phyloP scores from a whole-genome alignment of 2,797 vertebrate species.

The Manis crassicaudata region DNA sequence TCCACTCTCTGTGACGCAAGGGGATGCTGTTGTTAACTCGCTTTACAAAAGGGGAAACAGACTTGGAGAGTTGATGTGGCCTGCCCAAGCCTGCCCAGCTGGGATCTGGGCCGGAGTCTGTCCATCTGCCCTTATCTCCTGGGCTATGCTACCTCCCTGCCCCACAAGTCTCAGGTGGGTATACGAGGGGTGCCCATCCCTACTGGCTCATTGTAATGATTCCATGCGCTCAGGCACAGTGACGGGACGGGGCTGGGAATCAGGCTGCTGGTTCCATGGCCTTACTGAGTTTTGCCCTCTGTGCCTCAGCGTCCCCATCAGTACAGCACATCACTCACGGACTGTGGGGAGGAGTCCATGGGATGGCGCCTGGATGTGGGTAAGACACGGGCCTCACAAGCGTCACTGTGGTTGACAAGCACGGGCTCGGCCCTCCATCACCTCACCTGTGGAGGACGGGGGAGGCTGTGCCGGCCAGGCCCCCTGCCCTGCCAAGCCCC shows the following conservation, averaged over 20 bases:
- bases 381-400: neutral
- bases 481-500: neutral
- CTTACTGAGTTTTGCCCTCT: accelerated
- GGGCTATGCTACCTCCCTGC: neutral
- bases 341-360: neutral
- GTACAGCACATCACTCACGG: too few species aligned
- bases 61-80: neutral
- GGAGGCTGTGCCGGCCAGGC: neutral
- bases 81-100: neutral
- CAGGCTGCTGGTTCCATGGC: neutral
- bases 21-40: neutral
- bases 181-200: accelerated
- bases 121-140: neutral
- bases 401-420: neutral
- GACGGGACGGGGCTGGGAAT: neutral
- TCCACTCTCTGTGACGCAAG: neutral
- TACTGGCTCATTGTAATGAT: accelerated
- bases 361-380: neutral
- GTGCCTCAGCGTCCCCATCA: neutral
- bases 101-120: neutral
- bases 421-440: accelerated
- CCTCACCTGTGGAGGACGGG: neutral
- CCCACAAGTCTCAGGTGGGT: neutral
- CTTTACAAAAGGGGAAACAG: neutral
- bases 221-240: accelerated